phyloP scores from a whole-genome alignment of 2,888 invertebrate genomes.

The Melinaea marsaeus region DNA sequence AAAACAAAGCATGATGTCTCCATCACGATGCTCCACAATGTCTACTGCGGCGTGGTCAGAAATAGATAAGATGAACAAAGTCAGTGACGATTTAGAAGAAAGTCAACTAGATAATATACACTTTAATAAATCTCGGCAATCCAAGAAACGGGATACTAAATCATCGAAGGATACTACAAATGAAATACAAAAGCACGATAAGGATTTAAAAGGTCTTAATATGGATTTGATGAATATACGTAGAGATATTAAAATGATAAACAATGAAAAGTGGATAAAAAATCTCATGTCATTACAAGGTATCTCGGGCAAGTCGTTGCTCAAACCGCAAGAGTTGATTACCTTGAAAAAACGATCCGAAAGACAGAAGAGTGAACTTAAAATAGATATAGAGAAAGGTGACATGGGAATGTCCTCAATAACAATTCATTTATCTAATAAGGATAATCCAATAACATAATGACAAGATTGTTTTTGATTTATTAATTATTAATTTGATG shows the following conservation, averaged over 20 bases:
- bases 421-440: slow-evolving; percentile 41
- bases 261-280: slow-evolving; percentile 52
- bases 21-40: slow-evolving; percentile 36
- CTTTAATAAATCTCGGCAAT: not conserved
- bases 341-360: slow-evolving; percentile 36
- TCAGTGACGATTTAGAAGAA: slow-evolving; percentile 40
- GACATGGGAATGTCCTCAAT: slow-evolving; percentile 39
- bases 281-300: slow-evolving; percentile 47
- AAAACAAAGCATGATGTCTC: slow-evolving; percentile 14
- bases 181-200: slow-evolving; percentile 39
- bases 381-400: slow-evolving; percentile 46
- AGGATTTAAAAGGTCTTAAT: slow-evolving; percentile 44
- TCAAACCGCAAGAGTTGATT: slow-evolving; percentile 48
- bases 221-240: slow-evolving; percentile 34
- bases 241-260: slow-evolving; percentile 36
- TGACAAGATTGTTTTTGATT: not conserved
- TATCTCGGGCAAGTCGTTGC: slow-evolving; percentile 40
- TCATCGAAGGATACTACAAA: slow-evolving; percentile 22
- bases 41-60: slow-evolving; percentile 47
- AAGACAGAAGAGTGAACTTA: slow-evolving; percentile 41
- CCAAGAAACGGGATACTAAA: slow-evolving; percentile 18
- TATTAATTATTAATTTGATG: too few species aligned
- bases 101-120: slow-evolving; percentile 22
- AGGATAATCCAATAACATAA: slow-evolving; percentile 4
- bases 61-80: slow-evolving; percentile 40